Evolutionary conservation across 1,140 invertebrate genomes (phyloP).

Genomic region (Hormaphis cornu): DNA sequence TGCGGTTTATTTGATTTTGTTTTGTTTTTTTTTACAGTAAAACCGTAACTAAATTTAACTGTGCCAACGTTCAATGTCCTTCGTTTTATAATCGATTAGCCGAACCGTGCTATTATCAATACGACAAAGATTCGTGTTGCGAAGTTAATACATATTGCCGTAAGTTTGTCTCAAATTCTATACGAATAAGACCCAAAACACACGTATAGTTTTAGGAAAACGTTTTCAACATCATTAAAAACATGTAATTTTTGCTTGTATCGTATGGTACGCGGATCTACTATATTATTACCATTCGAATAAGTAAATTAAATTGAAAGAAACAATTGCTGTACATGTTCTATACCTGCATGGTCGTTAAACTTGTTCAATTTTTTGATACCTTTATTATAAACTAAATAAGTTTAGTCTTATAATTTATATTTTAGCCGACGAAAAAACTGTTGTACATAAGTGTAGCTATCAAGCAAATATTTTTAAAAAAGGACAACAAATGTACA

Average conservation of each 20-base stretch:
- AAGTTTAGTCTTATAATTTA: too few species aligned
- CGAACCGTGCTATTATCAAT: constrained; percentile 19
- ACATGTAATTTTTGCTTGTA: too few species aligned
- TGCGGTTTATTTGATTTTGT: neutral
- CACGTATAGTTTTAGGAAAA: too few species aligned
- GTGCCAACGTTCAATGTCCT: constrained; percentile 17
- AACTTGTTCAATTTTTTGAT: too few species aligned
- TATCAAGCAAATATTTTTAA: neutral
- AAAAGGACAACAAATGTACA: constrained; percentile 2
- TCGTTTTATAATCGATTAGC: neutral
- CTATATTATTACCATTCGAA: too few species aligned
- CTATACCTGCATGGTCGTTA: too few species aligned
- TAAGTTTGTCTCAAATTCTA: neutral
- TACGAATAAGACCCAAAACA: too few species aligned
- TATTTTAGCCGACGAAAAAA: constrained; percentile 7
- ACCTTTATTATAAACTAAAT: too few species aligned
- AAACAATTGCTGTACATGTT: too few species aligned
- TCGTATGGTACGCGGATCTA: too few species aligned
- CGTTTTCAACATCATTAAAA: too few species aligned
- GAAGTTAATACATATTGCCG: constrained; percentile 5
- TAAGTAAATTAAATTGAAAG: too few species aligned
- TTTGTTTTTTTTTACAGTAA: neutral
- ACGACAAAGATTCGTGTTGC: constrained; percentile 1
- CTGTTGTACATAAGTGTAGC: neutral
- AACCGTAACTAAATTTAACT: neutral